Conservation (phyloP, 2,113 vertebrate genomes). For the Megatriorchis doriae region DNA sequence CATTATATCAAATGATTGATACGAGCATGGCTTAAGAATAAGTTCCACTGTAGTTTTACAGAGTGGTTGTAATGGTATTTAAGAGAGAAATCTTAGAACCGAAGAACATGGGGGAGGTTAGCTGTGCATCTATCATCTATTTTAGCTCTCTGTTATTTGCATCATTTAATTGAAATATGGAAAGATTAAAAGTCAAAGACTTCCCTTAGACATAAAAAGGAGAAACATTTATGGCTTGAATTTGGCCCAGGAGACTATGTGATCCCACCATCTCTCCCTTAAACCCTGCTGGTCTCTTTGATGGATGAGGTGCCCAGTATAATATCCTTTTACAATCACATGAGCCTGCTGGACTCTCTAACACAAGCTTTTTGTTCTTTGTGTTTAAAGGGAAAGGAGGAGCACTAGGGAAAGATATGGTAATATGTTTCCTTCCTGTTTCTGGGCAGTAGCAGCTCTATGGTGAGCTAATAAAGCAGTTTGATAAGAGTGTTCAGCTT, state of each 20-base stretch:
- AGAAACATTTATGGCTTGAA: slow-evolving; percentile 9
- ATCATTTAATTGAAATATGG: slow-evolving; percentile 26
- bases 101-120: neutral
- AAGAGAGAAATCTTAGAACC: neutral
- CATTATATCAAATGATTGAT: neutral
- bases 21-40: neutral
- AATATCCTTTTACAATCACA: neutral
- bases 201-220: slow-evolving; percentile 3
- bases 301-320: neutral
- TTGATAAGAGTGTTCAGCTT: neutral
- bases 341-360: neutral
- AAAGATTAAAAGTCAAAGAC: slow-evolving; percentile 25
- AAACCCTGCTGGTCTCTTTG: slow-evolving; percentile 7
- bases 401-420: neutral
- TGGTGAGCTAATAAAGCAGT: neutral
- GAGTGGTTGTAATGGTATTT: neutral
- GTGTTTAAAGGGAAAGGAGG: neutral
- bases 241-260: slow-evolving; percentile 30
- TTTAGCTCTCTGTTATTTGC: slow-evolving; percentile 12
- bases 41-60: neutral
- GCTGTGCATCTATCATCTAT: neutral
- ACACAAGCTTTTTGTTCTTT: neutral
- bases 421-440: slow-evolving; percentile 2
- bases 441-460: neutral
- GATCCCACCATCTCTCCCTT: slow-evolving; percentile 13